Evolutionary conservation across 1,140 invertebrate genomes (phyloP).

Genomic region (Drosophila kanapiae): DNA sequence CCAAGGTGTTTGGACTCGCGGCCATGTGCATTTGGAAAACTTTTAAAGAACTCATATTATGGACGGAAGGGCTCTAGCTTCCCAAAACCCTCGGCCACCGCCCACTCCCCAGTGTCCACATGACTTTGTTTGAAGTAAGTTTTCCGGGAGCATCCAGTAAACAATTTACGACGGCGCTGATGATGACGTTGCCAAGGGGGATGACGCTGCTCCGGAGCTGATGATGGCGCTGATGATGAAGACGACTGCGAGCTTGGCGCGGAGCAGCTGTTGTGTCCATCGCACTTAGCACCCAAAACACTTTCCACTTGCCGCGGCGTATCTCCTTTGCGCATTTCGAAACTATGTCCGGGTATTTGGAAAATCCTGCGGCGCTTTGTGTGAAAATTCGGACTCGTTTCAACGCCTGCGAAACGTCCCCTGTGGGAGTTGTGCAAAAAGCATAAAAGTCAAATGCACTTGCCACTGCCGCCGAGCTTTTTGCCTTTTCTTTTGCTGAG

Average conservation of each 20-base stretch:
- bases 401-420: constrained; percentile 69
- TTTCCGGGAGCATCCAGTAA: constrained; percentile 77
- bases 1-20: constrained; percentile 24
- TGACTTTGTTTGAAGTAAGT: constrained; percentile 82
- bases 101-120: constrained; percentile 66
- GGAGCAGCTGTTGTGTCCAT: constrained; percentile 54
- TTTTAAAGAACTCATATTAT: constrained; percentile 79
- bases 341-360: constrained; percentile 66
- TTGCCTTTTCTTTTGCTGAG: constrained; percentile 45
- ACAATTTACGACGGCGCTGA: constrained; percentile 81
- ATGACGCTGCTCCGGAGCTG: constrained; percentile 34
- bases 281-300: constrained; percentile 66
- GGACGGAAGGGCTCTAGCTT: constrained; percentile 16
- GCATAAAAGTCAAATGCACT: constrained; percentile 84
- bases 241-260: constrained; percentile 10
- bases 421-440: constrained; percentile 50
- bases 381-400: constrained; percentile 77
- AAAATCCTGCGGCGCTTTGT: constrained; percentile 78
- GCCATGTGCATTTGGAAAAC: constrained; percentile 67
- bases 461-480: constrained; percentile 43
- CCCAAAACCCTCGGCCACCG: constrained; percentile 53
- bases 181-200: constrained; percentile 72
- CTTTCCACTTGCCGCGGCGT: constrained; percentile 43
- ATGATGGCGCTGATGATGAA: constrained; percentile 47
- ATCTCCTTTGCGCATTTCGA: constrained; percentile 57